A percentile compares a stretch with the other conserved stretches of the same genome.
Evolutionary conservation across 2,888 invertebrate genomes (phyloP).

Genomic region (Tenthredo notha): DNA sequence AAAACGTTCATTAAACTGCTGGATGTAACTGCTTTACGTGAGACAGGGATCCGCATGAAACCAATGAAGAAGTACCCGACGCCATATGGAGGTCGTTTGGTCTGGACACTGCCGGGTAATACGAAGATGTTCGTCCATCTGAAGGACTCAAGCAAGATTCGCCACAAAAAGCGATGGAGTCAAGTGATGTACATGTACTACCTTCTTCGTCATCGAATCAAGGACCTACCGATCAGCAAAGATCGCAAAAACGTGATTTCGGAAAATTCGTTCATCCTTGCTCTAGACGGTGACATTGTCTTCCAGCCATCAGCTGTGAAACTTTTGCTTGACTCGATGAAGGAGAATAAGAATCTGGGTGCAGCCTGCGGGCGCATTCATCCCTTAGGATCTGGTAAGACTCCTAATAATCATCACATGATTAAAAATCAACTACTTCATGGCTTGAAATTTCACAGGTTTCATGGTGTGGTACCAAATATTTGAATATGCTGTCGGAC

Average conservation of each 20-base stretch:
- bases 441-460: not conserved
- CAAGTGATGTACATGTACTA: conserved; percentile 2
- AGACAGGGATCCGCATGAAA: not conserved
- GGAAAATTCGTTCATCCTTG: not conserved
- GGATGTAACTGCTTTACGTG: not conserved
- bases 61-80: conserved; percentile 4
- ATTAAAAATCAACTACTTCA: not conserved
- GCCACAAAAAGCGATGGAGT: not conserved
- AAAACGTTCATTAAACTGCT: not conserved
- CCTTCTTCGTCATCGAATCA: conserved; percentile 1
- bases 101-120: not conserved
- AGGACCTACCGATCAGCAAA: not conserved
- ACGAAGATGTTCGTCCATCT: not conserved
- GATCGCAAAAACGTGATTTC: not conserved
- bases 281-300: not conserved
- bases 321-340: not conserved
- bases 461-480: not conserved
- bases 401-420: not conserved
- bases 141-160: not conserved
- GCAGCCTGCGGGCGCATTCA: not conserved
- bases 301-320: not conserved
- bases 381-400: conserved; percentile 82
- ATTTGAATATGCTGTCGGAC: not conserved
- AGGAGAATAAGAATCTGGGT: not conserved
- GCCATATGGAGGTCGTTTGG: not conserved